These are phyloP conservation scores for Lamellibrachia columna DNA, from an alignment of 2,888 invertebrate species.

Conservation along the genomic window DNA sequence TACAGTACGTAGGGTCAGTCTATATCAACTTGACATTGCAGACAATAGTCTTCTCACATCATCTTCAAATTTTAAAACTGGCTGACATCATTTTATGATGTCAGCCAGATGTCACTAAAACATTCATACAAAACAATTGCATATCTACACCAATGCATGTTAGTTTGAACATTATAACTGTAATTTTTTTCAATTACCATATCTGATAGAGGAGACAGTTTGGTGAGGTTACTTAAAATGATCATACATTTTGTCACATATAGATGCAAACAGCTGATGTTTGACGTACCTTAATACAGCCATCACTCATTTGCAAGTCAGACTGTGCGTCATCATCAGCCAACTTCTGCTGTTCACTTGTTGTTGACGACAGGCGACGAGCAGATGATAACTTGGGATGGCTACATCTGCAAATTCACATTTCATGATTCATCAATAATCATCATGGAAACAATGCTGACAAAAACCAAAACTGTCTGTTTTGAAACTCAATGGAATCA, in stretches of 20 bases:
- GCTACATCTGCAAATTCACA: not conserved
- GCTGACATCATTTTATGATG: too few relatives aligned
- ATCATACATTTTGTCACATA: not conserved
- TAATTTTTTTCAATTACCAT: too few relatives aligned
- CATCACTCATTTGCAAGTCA: not conserved
- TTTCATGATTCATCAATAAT: not conserved
- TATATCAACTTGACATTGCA: too few relatives aligned
- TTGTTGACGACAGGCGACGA: not conserved
- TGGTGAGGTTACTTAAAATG: not conserved
- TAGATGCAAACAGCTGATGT: not conserved
- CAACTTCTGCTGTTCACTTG: not conserved
- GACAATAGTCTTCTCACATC: too few relatives aligned
- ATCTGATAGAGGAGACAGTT: not conserved
- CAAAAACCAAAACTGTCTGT: too few relatives aligned
- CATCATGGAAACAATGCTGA: not conserved
- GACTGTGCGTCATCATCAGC: not conserved
- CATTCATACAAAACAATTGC: too few relatives aligned
- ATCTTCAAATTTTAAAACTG: too few relatives aligned
- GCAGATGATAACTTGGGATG: not conserved
- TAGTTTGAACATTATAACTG: too few relatives aligned
- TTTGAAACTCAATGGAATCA: too few relatives aligned
- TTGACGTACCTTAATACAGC: not conserved
- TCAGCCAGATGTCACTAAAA: too few relatives aligned
- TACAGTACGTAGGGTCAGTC: too few relatives aligned
- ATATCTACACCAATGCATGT: too few relatives aligned